Conservation (phyloP, 2,113 vertebrate genomes). For the Hassar affinis region DNA sequence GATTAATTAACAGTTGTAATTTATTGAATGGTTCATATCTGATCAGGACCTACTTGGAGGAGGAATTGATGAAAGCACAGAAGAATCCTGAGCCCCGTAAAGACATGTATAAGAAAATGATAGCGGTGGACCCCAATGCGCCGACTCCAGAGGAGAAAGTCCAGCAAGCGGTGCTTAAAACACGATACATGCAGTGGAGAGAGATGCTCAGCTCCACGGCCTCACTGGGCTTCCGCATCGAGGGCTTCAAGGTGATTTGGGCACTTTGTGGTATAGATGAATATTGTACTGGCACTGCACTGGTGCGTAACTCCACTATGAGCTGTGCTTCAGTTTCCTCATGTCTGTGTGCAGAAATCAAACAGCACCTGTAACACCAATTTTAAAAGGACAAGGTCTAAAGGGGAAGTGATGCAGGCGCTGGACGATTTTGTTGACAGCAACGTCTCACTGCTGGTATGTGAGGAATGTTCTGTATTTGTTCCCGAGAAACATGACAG, state of each 20-base stretch:
- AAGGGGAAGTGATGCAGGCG: conserved; percentile 74
- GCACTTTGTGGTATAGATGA: neutral
- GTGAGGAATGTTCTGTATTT: conserved; percentile 25
- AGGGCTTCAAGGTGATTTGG: conserved; percentile 75
- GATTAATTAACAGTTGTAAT: no score
- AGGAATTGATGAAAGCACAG: conserved; percentile 75
- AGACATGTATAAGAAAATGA: conserved; percentile 88
- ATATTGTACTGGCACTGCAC: neutral
- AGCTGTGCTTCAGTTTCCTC: neutral
- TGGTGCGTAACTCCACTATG: neutral
- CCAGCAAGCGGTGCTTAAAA: conserved; percentile 78
- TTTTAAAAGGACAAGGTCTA: conserved; percentile 82
- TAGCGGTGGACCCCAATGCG: conserved; percentile 78
- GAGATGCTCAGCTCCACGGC: conserved; percentile 83
- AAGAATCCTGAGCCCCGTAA: conserved; percentile 76
- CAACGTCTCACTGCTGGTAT: conserved; percentile 74
- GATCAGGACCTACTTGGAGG: conserved; percentile 80
- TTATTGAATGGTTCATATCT: neutral
- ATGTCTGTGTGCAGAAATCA: conserved; percentile 69
- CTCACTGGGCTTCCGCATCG: conserved; percentile 84
- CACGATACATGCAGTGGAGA: conserved; percentile 87
- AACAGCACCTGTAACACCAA: conserved; percentile 80
- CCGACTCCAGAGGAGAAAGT: conserved; percentile 75
- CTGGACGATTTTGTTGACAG: conserved; percentile 77
- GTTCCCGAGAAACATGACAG: neutral